These are phyloP conservation scores for Drosophila tani DNA, from an alignment of 1,140 invertebrate species.

Conservation along the genomic window DNA sequence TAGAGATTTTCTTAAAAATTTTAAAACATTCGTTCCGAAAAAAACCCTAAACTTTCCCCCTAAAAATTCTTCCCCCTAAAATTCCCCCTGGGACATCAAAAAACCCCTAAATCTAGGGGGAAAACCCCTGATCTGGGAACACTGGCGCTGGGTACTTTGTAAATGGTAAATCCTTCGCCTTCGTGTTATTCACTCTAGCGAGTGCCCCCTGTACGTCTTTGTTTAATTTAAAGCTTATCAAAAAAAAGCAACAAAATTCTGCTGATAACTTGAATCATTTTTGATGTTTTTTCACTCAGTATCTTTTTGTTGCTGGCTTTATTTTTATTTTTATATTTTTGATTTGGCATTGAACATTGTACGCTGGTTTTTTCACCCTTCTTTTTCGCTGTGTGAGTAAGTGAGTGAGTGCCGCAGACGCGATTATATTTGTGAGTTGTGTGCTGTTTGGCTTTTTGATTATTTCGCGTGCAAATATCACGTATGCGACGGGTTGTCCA, in stretches of 20 bases:
- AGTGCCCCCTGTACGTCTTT: conserved; percentile 46
- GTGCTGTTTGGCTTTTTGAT: conserved; percentile 58
- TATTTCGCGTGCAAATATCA: conserved; percentile 79
- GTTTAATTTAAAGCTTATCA: conserved; percentile 78
- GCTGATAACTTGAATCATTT: conserved; percentile 70
- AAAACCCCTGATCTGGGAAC: too few relatives aligned
- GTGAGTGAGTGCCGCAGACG: conserved; percentile 13
- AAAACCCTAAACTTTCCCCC: too few relatives aligned
- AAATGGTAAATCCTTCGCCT: background rate
- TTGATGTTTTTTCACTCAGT: conserved; percentile 49
- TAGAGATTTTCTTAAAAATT: too few relatives aligned
- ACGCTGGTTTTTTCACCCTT: conserved; percentile 81
- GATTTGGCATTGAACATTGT: conserved; percentile 77
- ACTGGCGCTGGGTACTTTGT: too few relatives aligned
- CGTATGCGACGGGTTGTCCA: conserved; percentile 55
- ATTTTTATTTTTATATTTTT: conserved; percentile 65
- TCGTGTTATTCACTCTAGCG: background rate
- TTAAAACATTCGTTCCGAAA: too few relatives aligned
- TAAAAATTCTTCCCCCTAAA: too few relatives aligned
- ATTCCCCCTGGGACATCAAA: too few relatives aligned
- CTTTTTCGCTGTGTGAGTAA: conserved; percentile 40
- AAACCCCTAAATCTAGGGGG: too few relatives aligned
- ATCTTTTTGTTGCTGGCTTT: conserved; percentile 51
- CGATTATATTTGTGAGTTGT: conserved; percentile 31
- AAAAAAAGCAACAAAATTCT: conserved; percentile 42